Base-by-base conservation (phyloP, 2,888 invertebrate species). In the Schizaphis graminum region DNA sequence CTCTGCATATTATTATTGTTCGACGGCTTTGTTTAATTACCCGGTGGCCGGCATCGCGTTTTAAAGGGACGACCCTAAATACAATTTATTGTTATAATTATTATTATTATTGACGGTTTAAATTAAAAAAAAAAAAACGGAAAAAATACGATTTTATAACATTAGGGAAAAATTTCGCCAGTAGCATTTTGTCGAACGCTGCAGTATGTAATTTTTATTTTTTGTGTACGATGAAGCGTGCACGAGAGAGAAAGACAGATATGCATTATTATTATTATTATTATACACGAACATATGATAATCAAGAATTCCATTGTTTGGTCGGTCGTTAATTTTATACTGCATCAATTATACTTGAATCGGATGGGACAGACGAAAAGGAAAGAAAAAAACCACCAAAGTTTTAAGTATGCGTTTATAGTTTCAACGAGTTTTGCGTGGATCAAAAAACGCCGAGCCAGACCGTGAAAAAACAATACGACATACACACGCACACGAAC, bases 321-420 rank as follows among this genome's bases (percentile, higher is more conserved):
- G 47, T 24, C 77, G 24, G 89, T 84, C 93, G 89, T 93, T 93
- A 93, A 93, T 93, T 93, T 93, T 89, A 93, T 93, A 84, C 93
- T 4, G 93, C 89, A 89, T 93, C 93, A 89, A 89, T 93, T 93
- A 53, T 88, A 41, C 88, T 41, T n/a, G 49, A 77, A 89, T 77
- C 77, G 89, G 41, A 67, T n/a, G 13, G 49, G 67, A 26, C 49
- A 77, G 88, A 89, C 53, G 26, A 53, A 91, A 35, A 91, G 21
- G 44, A 77, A 28, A 56, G 26, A n/a, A 89, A 93, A 67, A 93
- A 93, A 77, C 35, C 44, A 44, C 53, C 89, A 77, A 89, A 77
- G 44, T 89, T 93, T 77, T 89, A 49, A 93, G 93, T 77, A 77
- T 87, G 92, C 49, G 61, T 67, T 86, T 92, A 92, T 87, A 86